Conservation (phyloP, 2,797 vertebrate genomes). For the Tiaroga cobitis region DNA sequence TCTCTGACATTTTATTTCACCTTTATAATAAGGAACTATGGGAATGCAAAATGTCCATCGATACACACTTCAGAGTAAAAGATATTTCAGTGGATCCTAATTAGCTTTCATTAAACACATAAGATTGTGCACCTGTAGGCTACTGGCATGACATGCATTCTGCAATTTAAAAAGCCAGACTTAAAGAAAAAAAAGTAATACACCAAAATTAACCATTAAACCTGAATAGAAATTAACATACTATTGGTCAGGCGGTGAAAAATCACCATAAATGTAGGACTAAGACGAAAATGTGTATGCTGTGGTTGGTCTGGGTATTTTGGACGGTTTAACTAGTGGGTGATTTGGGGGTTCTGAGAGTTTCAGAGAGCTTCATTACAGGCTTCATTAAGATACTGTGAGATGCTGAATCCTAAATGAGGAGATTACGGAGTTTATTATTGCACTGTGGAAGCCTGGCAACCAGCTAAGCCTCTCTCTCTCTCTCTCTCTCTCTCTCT, state of each 20-base stretch:
- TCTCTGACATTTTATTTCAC: neutral
- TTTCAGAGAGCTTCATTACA: constrained; percentile 97
- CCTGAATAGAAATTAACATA: neutral
- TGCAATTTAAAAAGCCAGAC: constrained; percentile 74
- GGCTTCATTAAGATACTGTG: constrained; percentile 96
- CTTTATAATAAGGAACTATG: neutral
- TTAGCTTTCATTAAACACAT: constrained; percentile 87
- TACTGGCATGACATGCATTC: constrained; percentile 75
- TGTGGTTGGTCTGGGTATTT: constrained; percentile 17
- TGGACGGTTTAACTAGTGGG: constrained; percentile 82
- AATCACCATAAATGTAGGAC: neutral
- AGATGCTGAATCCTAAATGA: constrained; percentile 93
- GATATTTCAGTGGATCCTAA: constrained; percentile 77
- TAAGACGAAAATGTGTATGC: neutral
- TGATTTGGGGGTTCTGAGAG: constrained; percentile 90
- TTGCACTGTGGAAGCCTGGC: constrained; percentile 73
- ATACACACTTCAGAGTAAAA: neutral
- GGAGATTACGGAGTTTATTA: constrained; percentile 87
- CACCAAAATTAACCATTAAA: neutral
- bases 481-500: neutral
- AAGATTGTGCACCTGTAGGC: constrained; percentile 67
- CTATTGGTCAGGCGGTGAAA: neutral
- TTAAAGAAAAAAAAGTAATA: constrained; percentile 42
- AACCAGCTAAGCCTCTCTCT: constrained; percentile 64
- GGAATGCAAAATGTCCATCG: neutral